Conservation (phyloP, 2,888 invertebrate species). For the Eupithecia exiguata region DNA sequence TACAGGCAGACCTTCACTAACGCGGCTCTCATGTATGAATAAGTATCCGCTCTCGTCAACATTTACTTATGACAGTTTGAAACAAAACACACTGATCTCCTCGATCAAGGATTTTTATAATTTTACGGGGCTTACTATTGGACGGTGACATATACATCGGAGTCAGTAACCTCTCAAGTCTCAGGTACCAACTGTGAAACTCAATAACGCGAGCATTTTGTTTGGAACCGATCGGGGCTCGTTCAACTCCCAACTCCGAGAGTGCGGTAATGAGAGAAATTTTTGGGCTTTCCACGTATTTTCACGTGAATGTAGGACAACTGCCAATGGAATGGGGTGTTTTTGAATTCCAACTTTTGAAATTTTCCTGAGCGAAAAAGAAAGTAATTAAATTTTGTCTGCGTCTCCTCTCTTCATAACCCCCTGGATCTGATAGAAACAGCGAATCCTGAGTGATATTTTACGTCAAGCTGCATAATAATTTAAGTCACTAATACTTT, state of each 20-base stretch:
- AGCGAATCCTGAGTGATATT: neutral
- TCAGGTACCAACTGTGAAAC: neutral
- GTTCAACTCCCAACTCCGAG: slow-evolving; percentile 4
- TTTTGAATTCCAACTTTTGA: slow-evolving; percentile 3
- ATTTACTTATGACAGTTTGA: too few relatives aligned
- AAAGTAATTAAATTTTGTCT: neutral
- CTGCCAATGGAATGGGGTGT: neutral
- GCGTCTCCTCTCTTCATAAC: neutral
- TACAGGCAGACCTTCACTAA: too few relatives aligned
- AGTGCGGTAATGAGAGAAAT: slow-evolving; percentile 1
- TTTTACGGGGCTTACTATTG: too few relatives aligned
- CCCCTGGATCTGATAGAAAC: neutral
- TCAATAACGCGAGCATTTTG: slow-evolving; percentile 1
- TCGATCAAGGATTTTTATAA: too few relatives aligned
- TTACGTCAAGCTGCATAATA: neutral
- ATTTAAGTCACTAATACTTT: neutral
- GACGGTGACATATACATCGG: neutral
- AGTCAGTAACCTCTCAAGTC: neutral
- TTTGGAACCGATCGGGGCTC: neutral
- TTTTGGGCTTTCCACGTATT: slow-evolving; percentile 8
- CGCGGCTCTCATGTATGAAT: too few relatives aligned
- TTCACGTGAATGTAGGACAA: slow-evolving; percentile 9
- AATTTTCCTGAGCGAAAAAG: neutral
- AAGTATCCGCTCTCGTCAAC: too few relatives aligned
- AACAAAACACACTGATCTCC: too few relatives aligned